phyloP scores from a whole-genome alignment of 2,797 vertebrate genomes.

The Chromis chromis region DNA sequence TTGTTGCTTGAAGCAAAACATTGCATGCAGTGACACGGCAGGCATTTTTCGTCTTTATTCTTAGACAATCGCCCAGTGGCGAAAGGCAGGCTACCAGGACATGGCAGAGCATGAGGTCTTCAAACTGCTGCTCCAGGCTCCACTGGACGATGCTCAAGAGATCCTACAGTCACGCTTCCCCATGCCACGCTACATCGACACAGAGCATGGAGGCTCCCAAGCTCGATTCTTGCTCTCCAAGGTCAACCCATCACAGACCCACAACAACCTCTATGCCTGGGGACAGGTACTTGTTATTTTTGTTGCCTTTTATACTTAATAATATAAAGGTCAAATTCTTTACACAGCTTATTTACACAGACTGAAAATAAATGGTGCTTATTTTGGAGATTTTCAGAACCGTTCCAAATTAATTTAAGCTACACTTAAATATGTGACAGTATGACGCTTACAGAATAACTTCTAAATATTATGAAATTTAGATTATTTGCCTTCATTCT shows the following conservation, averaged over 20 bases:
- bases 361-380: neutral
- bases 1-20: neutral
- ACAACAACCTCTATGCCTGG: constrained; percentile 97
- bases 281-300: constrained; percentile 88
- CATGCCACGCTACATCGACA: constrained; percentile 96
- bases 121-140: constrained; percentile 95
- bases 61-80: constrained; percentile 97
- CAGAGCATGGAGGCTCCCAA: constrained; percentile 92
- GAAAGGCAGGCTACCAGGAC: constrained; percentile 96
- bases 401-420: neutral
- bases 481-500: neutral
- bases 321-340: neutral
- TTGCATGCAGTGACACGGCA: neutral
- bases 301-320: neutral
- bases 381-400: neutral
- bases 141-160: constrained; percentile 95
- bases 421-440: neutral
- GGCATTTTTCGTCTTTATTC: neutral
- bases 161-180: constrained; percentile 95
- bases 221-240: constrained; percentile 97
- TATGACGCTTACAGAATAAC: no score
- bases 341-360: neutral
- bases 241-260: constrained; percentile 98
- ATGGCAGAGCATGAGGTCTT: constrained; percentile 98
- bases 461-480: neutral